Conservation (phyloP, 35 echinoderm and acorn worm genomes). For the Chiridota heheva region DNA sequence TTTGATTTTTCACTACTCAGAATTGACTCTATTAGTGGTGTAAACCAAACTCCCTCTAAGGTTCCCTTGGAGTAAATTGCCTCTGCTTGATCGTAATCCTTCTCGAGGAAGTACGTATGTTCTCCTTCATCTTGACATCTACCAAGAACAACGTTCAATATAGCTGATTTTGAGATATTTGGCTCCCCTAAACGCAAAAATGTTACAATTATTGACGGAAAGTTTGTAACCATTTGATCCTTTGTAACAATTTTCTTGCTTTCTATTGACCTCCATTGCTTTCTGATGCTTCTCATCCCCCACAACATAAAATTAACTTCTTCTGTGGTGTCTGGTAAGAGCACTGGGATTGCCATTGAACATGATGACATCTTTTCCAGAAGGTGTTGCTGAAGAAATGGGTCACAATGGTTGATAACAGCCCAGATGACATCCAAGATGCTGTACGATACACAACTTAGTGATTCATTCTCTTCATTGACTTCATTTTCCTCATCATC, state of each 20-base stretch:
- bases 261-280: constrained; percentile 29
- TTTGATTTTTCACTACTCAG: background rate
- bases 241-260: background rate
- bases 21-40: background rate
- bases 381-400: constrained; percentile 19
- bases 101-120: constrained; percentile 23
- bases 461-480: too few relatives aligned
- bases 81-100: background rate
- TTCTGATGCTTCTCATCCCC: constrained; percentile 9
- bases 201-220: constrained; percentile 5
- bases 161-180: constrained; percentile 4
- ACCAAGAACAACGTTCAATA: constrained; percentile 13
- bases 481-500: too few relatives aligned
- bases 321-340: background rate
- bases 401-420: too few relatives aligned
- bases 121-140: background rate
- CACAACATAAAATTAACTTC: background rate
- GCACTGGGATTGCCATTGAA: constrained; percentile 11
- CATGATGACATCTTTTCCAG: constrained; percentile 19
- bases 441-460: too few relatives aligned
- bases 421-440: too few relatives aligned
- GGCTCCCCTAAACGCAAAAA: constrained; percentile 14
- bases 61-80: constrained; percentile 20
- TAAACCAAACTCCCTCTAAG: constrained; percentile 11
- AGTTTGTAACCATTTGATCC: constrained; percentile 17